Evolutionary conservation across 2,113 vertebrate genomes (phyloP).

Genomic region (Melanocharis versteri): DNA sequence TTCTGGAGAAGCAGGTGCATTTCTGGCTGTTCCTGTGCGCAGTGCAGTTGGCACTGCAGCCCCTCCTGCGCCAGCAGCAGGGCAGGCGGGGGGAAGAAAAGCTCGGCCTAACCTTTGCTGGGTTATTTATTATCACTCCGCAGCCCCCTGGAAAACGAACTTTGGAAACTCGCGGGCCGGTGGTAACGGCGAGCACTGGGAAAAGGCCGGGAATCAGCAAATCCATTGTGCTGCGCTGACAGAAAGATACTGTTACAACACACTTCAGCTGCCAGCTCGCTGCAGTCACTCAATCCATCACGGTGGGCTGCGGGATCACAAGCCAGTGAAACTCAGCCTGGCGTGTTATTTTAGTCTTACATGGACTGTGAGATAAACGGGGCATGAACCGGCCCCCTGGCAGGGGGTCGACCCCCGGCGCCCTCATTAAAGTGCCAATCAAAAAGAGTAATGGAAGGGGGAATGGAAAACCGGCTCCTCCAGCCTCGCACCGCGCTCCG

Average conservation of each 20-base stretch:
- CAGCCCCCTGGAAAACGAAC: slow-evolving; percentile 31
- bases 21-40: not conserved
- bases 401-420: slow-evolving; percentile 82
- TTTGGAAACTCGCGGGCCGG: not conserved
- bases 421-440: slow-evolving; percentile 96
- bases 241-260: slow-evolving; percentile 73
- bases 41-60: not conserved
- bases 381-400: slow-evolving; percentile 87
- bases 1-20: not conserved
- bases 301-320: slow-evolving; percentile 68
- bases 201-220: slow-evolving; percentile 44
- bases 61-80: not conserved
- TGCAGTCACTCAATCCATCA: slow-evolving; percentile 88
- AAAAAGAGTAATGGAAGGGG: slow-evolving; percentile 88
- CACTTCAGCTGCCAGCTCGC: slow-evolving; percentile 78
- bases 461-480: slow-evolving; percentile 61
- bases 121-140: slow-evolving; percentile 40
- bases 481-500: not conserved
- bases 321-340: slow-evolving; percentile 73
- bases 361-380: slow-evolving; percentile 87
- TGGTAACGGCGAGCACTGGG: slow-evolving; percentile 10
- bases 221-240: slow-evolving; percentile 76
- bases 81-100: not conserved
- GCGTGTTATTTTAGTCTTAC: slow-evolving; percentile 82
- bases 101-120: not conserved